phyloP scores from a whole-genome alignment of 2,113 vertebrate species.

The Climacteris rufus region DNA sequence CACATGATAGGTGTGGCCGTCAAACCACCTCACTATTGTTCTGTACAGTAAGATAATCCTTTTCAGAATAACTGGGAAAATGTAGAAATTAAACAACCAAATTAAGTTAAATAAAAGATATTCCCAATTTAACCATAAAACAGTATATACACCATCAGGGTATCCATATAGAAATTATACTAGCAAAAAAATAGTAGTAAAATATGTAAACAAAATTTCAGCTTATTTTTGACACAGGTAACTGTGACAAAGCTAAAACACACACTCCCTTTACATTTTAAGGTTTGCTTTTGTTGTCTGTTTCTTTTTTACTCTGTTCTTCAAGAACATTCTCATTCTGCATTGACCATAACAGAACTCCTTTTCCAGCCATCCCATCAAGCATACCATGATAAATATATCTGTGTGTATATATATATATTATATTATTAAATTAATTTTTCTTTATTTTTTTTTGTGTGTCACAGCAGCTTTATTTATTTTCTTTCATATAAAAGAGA shows the following conservation, averaged over 20 bases:
- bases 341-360: slow-evolving; percentile 81
- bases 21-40: slow-evolving; percentile 71
- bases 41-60: slow-evolving; percentile 81
- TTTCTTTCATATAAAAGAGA: slow-evolving; percentile 76
- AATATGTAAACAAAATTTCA: slow-evolving; percentile 94
- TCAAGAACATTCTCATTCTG: slow-evolving; percentile 79
- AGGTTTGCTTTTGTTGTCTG: slow-evolving; percentile 72
- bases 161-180: slow-evolving; percentile 85
- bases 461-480: slow-evolving; percentile 81
- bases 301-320: slow-evolving; percentile 80
- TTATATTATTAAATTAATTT: slow-evolving; percentile 77
- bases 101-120: slow-evolving; percentile 68
- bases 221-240: slow-evolving; percentile 85
- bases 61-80: slow-evolving; percentile 63
- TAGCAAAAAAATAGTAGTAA: slow-evolving; percentile 87
- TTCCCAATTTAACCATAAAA: slow-evolving; percentile 69
- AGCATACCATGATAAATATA: slow-evolving; percentile 82
- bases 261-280: slow-evolving; percentile 87
- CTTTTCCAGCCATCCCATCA: slow-evolving; percentile 82
- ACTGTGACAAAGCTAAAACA: slow-evolving; percentile 95
- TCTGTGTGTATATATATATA: slow-evolving; percentile 82
- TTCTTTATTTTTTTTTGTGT: slow-evolving; percentile 69
- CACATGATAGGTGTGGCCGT: slow-evolving; percentile 55
- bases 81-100: slow-evolving; percentile 75
- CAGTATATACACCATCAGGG: slow-evolving; percentile 79